phyloP scores from a whole-genome alignment of 2,797 vertebrate species.

The Chrysolophus pictus region DNA sequence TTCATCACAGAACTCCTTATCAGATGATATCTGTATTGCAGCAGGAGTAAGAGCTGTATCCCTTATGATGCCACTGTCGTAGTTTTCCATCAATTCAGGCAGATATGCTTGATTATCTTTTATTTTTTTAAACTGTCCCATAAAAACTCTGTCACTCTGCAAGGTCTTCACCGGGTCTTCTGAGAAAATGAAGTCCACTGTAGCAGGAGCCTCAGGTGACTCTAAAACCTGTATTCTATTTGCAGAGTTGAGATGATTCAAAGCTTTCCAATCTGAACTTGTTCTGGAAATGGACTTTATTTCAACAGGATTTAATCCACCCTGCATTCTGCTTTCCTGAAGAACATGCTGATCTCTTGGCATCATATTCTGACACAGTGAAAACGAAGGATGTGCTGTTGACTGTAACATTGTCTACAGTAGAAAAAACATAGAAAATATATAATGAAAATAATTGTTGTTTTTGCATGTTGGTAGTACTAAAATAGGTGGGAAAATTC shows the following conservation, averaged over 20 bases:
- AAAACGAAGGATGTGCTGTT: constrained; percentile 8
- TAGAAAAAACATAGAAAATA: constrained; percentile 1
- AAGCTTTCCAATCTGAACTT: background rate
- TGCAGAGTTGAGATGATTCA: background rate
- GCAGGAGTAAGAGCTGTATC: background rate
- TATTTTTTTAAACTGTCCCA: background rate
- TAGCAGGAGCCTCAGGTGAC: background rate
- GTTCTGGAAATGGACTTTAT: background rate
- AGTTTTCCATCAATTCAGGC: background rate
- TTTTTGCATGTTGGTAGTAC: background rate
- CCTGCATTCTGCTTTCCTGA: background rate
- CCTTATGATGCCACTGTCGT: background rate
- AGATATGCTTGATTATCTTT: background rate
- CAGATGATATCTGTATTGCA: background rate
- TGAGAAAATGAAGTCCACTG: background rate
- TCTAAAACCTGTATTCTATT: background rate
- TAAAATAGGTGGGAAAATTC: background rate
- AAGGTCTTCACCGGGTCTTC: background rate
- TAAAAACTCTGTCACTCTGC: background rate
- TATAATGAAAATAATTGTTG: background rate
- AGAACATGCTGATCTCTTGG: background rate
- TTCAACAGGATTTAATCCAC: background rate
- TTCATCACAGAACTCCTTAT: constrained; percentile 44
- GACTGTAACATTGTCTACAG: constrained; percentile 48
- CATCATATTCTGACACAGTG: background rate